phyloP scores from a whole-genome alignment of 2,113 vertebrate species.

The Pithys albifrons region DNA sequence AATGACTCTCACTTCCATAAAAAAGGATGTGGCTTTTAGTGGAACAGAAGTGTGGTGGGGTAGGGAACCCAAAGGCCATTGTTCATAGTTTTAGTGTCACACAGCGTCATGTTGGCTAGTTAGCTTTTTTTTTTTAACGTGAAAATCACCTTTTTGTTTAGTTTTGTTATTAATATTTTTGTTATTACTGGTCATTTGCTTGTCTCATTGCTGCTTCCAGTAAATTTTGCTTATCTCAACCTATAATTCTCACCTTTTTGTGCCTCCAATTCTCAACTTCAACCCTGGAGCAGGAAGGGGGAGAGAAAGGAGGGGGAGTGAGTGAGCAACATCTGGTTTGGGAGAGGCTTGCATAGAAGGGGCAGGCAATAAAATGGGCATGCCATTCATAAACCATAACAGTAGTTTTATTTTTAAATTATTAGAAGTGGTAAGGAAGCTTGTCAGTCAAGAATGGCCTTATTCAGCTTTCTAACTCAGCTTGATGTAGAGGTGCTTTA shows the following conservation, averaged over 20 bases:
- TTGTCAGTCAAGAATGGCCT: not conserved
- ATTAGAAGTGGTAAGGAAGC: not conserved
- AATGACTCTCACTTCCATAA: accelerated
- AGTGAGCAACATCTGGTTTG: accelerated
- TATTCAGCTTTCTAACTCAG: not conserved
- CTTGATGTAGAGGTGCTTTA: not conserved
- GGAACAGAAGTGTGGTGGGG: accelerated
- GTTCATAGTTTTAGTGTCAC: not conserved
- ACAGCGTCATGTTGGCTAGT: accelerated
- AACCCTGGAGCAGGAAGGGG: not conserved
- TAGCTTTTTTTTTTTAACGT: not conserved
- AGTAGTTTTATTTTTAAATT: not conserved
- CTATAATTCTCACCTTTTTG: not conserved
- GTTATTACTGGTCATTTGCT: not conserved
- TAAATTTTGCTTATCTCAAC: not conserved
- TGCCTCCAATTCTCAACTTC: not conserved
- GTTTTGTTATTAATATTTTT: not conserved
- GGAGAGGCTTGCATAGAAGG: not conserved
- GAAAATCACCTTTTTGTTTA: not conserved
- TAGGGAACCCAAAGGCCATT: not conserved
- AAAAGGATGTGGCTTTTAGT: not conserved
- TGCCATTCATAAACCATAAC: not conserved
- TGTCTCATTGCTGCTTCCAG: not conserved
- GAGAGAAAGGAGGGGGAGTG: not conserved
- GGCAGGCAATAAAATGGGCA: not conserved